A percentile compares a stretch with the other conserved stretches of the same genome.
phyloP scores from a whole-genome alignment of 2,888 invertebrate genomes.

The Machimus rusticus region DNA sequence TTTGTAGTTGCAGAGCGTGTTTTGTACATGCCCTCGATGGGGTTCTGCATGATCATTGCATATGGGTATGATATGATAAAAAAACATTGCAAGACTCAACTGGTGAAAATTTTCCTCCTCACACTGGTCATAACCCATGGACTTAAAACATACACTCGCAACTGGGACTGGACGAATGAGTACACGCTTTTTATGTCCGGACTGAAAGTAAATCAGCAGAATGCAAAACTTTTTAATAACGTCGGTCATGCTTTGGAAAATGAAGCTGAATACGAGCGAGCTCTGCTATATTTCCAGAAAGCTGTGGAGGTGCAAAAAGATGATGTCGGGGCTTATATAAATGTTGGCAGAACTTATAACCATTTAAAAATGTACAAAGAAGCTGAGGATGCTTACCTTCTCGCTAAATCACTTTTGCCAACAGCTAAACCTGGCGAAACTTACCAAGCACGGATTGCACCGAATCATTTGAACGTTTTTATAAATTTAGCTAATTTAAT shows the following conservation, averaged over 20 bases:
- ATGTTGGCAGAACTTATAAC: constrained; percentile 94
- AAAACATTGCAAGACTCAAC: constrained; percentile 55
- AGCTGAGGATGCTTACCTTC: constrained; percentile 91
- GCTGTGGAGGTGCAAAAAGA: constrained; percentile 94
- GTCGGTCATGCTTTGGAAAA: constrained; percentile 95
- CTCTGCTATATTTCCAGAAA: constrained; percentile 88
- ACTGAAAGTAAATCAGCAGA: constrained; percentile 79
- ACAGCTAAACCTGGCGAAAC: constrained; percentile 93
- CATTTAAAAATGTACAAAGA: constrained; percentile 86
- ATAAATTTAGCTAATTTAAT: constrained; percentile 94
- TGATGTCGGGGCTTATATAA: constrained; percentile 96
- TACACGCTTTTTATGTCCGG: constrained; percentile 95
- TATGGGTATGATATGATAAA: constrained; percentile 81
- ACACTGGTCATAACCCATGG: constrained; percentile 80
- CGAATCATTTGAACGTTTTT: constrained; percentile 95
- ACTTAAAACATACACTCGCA: constrained; percentile 84
- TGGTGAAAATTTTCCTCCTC: constrained; percentile 60
- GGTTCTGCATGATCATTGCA: constrained; percentile 91
- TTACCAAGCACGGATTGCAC: constrained; percentile 94
- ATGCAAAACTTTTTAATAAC: constrained; percentile 97
- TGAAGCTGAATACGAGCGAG: constrained; percentile 73
- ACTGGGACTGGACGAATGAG: constrained; percentile 93
- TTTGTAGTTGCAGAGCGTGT: constrained; percentile 97
- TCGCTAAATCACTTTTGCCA: constrained; percentile 87
- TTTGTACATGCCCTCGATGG: constrained; percentile 97